phyloP scores from a whole-genome alignment of 2,888 invertebrate genomes.

The Polymixis flavicincta region DNA sequence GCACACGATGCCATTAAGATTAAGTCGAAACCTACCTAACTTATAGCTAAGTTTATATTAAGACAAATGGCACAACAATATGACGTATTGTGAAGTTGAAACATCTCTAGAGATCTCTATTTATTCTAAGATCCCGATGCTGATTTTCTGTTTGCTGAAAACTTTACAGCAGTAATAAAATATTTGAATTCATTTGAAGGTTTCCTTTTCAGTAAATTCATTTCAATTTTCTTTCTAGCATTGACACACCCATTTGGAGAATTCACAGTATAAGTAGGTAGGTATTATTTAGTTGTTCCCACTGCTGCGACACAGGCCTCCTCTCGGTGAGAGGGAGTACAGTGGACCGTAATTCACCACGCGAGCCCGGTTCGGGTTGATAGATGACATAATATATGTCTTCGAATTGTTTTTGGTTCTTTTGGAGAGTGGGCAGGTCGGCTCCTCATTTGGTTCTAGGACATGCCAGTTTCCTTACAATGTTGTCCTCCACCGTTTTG shows the following conservation, averaged over 20 bases:
- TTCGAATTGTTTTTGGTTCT: no score
- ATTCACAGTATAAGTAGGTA: not conserved
- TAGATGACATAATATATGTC: no score
- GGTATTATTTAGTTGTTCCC: no score
- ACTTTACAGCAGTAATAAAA: constrained; percentile 1
- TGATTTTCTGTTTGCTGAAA: constrained; percentile 14
- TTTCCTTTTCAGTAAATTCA: constrained; percentile 6
- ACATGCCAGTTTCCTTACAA: no score
- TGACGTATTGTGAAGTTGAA: not conserved
- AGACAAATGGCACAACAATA: not conserved
- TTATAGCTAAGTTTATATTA: not conserved
- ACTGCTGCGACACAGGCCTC: no score
- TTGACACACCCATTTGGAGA: not conserved
- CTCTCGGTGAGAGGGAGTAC: no score
- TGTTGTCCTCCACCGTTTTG: no score
- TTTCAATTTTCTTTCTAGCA: not conserved
- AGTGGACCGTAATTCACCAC: no score
- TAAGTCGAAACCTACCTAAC: not conserved
- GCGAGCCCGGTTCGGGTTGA: no score
- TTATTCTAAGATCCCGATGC: not conserved
- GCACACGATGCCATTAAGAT: not conserved
- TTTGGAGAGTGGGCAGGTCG: no score
- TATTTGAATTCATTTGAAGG: constrained; percentile 6
- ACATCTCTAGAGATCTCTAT: not conserved
- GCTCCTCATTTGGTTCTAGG: no score